A percentile compares a stretch with the other conserved stretches of the same genome.
Evolutionary conservation across 2,888 invertebrate genomes (phyloP).

Genomic region (Acleris laterana): DNA sequence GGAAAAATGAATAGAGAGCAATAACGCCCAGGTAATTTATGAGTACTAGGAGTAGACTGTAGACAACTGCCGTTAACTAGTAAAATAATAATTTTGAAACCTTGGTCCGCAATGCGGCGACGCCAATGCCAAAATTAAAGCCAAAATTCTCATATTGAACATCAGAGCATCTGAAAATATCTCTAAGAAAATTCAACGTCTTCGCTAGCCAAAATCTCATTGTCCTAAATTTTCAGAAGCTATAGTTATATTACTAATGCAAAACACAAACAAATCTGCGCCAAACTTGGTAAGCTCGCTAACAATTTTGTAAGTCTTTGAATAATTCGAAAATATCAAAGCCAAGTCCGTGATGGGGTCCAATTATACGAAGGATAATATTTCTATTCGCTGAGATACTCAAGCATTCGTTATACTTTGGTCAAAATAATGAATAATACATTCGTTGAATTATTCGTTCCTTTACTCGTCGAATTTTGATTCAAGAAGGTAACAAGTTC

Average conservation of each 20-base stretch:
- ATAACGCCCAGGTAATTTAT: too few species aligned
- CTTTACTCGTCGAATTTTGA: constrained; percentile 59
- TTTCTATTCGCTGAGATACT: constrained; percentile 47
- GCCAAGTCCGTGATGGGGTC: constrained; percentile 34
- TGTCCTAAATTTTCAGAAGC: background rate
- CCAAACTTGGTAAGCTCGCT: constrained; percentile 32
- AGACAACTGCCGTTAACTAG: too few species aligned
- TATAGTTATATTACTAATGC: constrained; percentile 19
- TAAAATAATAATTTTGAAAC: too few species aligned
- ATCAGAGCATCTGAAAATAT: too few species aligned
- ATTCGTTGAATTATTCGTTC: constrained; percentile 55
- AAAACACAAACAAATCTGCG: constrained; percentile 35
- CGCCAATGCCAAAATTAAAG: too few species aligned
- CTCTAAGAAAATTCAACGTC: too few species aligned
- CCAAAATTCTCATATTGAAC: too few species aligned
- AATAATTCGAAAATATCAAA: constrained; percentile 36
- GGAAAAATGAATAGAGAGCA: too few species aligned
- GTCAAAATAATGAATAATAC: constrained; percentile 59
- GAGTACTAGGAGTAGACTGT: too few species aligned
- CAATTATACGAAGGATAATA: constrained; percentile 44
- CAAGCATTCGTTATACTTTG: constrained; percentile 48
- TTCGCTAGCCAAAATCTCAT: too few species aligned
- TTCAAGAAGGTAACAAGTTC: constrained; percentile 44
- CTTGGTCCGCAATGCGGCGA: too few species aligned
- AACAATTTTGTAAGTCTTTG: constrained; percentile 30